Base-by-base conservation (phyloP, 2,797 vertebrate genomes). In the Smutsia gigantea region DNA sequence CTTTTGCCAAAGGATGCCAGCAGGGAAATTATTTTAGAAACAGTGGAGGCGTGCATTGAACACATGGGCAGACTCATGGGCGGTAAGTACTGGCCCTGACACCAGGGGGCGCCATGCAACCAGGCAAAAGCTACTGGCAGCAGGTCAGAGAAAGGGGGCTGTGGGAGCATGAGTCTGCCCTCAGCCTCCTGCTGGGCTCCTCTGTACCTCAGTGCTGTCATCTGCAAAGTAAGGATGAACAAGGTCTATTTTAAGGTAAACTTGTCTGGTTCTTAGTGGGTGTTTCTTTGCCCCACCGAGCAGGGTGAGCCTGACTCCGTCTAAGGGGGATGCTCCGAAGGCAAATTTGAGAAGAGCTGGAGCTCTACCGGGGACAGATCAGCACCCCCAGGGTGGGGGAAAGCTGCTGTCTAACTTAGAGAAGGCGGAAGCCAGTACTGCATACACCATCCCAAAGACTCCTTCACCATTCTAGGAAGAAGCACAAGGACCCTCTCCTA, bases 1-100 rank as follows among this genome's bases (percentile, higher is more conserved):
- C 34, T 77, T 31, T n/a, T 98, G 49, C 97, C 97, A 69, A 74
- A 71, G 87, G 97, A 87, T 90, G 95, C 66, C 59, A 97, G 78
- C 0, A 59, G 92, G 9, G 81, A 31, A n/a, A 2, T 92, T 42
- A 51, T 97, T 87, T 89, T 95, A 57, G 96, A 97, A 0, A 0
- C 64, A 0, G 97, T 92, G 39, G 96, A 98, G 81, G 88, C 98
- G 94, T 10, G 75, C n/a, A n/a, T n/a, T n/a, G n/a, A n/a, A n/a
- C n/a, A n/a, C n/a, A n/a, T n/a, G n/a, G n/a, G n/a, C 12, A 91
- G 90, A 68, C 49, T 97, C 27, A 0, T 97, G 98, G 95, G 91
- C 97, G 79, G 90, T 97, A 91, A 0, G 5, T 90, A 27, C 42
- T 6, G 66, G 27, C 42, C 27, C 15, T 46, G n/a, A 68, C 39